phyloP scores from a whole-genome alignment of 2,888 invertebrate species.

The Oithona nana region DNA sequence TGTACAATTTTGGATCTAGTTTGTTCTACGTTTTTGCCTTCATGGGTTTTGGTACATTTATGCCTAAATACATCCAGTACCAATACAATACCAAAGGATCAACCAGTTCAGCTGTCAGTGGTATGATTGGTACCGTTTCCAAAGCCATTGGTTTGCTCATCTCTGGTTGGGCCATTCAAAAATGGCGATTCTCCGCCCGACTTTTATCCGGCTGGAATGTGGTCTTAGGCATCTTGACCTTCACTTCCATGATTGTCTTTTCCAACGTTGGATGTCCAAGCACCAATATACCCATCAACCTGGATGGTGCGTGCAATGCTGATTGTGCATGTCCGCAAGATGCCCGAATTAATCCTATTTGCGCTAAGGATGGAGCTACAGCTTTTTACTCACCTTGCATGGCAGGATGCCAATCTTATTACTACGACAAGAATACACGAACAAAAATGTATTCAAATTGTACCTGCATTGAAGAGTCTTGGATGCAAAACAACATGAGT shows the following conservation, averaged over 20 bases:
- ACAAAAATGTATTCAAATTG: not conserved
- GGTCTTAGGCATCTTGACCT: slow-evolving; percentile 22
- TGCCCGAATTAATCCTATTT: slow-evolving; percentile 40
- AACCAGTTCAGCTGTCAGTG: slow-evolving; percentile 28
- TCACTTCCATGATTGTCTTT: slow-evolving; percentile 21
- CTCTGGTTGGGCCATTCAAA: not conserved
- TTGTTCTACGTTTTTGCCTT: slow-evolving; percentile 29
- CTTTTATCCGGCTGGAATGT: not conserved
- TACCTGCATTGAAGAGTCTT: not conserved
- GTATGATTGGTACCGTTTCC: slow-evolving; percentile 24
- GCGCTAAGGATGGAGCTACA: slow-evolving; percentile 33
- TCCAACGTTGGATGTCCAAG: slow-evolving; percentile 19
- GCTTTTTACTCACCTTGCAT: slow-evolving; percentile 52
- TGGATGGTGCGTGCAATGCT: slow-evolving; percentile 25
- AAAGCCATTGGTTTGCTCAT: not conserved
- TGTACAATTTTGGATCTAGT: slow-evolving; percentile 30
- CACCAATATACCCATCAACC: slow-evolving; percentile 21
- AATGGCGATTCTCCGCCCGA: not conserved
- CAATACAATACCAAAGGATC: slow-evolving; percentile 30
- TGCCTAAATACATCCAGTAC: slow-evolving; percentile 36
- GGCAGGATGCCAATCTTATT: slow-evolving; percentile 39
- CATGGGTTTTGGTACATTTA: slow-evolving; percentile 32
- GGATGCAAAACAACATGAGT: not conserved
- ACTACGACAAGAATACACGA: not conserved
- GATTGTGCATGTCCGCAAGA: slow-evolving; percentile 26